phyloP scores from a whole-genome alignment of 2,888 invertebrate genomes.

The Steinernema hermaphroditum region DNA sequence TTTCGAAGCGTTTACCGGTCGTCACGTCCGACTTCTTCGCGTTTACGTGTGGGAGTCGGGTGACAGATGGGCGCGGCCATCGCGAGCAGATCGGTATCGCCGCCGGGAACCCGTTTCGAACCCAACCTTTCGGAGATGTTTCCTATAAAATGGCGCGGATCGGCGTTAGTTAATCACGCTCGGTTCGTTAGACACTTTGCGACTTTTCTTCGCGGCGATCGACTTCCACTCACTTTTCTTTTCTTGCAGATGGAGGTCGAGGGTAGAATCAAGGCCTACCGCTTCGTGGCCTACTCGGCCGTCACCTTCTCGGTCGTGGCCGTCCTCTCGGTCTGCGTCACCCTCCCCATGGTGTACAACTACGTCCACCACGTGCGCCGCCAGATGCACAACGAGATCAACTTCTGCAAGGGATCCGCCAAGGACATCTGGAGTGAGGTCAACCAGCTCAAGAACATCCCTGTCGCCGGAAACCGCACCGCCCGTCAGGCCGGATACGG shows the following conservation, averaged over 20 bases:
- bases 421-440: slow-evolving; percentile 58
- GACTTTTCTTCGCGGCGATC: background rate
- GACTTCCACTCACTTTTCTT: background rate
- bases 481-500: slow-evolving; percentile 49
- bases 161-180: background rate
- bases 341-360: slow-evolving; percentile 59
- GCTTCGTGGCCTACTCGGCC: slow-evolving; percentile 55
- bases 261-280: slow-evolving; percentile 51
- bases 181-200: background rate
- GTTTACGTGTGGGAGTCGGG: background rate
- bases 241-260: slow-evolving; percentile 41
- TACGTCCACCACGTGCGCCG: slow-evolving; percentile 55
- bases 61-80: slow-evolving; percentile 1
- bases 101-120: slow-evolving; percentile 19
- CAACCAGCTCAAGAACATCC: slow-evolving; percentile 42
- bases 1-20: slow-evolving; percentile 13
- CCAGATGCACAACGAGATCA: slow-evolving; percentile 55
- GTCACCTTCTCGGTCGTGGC: slow-evolving; percentile 50
- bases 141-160: background rate
- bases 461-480: slow-evolving; percentile 47
- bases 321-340: slow-evolving; percentile 41
- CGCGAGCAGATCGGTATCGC: slow-evolving; percentile 3
- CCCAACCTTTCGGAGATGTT: slow-evolving; percentile 16
- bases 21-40: background rate
- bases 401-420: slow-evolving; percentile 56